phyloP scores from a whole-genome alignment of 2,113 vertebrate species.

The Nyctibius bracteatus region DNA sequence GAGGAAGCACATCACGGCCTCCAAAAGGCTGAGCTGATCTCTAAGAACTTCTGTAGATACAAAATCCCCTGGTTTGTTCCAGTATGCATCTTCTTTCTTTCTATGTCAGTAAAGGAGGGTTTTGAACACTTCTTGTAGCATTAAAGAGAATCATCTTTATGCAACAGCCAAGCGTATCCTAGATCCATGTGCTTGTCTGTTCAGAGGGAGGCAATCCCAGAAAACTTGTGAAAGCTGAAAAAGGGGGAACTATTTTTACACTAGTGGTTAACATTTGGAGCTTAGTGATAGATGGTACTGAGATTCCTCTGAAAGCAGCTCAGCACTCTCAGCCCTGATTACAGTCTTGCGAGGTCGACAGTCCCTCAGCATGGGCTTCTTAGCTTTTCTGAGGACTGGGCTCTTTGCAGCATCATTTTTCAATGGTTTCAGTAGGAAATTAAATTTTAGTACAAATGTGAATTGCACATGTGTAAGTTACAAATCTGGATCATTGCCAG shows the following conservation, averaged over 20 bases:
- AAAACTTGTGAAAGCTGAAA: neutral
- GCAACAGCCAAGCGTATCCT: neutral
- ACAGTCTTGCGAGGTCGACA: neutral
- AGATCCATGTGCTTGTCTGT: neutral
- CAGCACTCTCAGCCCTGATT: neutral
- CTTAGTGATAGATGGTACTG: neutral
- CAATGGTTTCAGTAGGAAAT: slow-evolving; percentile 46
- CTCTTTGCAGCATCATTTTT: slow-evolving; percentile 21
- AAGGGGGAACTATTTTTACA: neutral
- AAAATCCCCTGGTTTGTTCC: neutral
- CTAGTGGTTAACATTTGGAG: neutral
- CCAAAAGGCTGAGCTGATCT: neutral
- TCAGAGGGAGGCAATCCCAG: neutral
- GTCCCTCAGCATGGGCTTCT: neutral
- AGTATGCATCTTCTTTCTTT: neutral
- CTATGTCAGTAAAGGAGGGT: neutral
- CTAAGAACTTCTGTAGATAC: neutral
- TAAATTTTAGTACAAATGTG: slow-evolving; percentile 41
- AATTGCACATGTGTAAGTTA: slow-evolving; percentile 51
- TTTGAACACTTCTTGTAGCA: neutral
- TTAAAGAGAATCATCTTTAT: neutral
- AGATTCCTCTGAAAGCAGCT: slow-evolving; percentile 3
- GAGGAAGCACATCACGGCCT: neutral
- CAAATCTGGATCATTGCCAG: slow-evolving; percentile 26
- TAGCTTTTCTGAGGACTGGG: neutral